Percentiles rank a stretch among this genome's conserved stretches.
phyloP scores from a whole-genome alignment of 2,888 invertebrate genomes.

The Margaritifera margaritifera region DNA sequence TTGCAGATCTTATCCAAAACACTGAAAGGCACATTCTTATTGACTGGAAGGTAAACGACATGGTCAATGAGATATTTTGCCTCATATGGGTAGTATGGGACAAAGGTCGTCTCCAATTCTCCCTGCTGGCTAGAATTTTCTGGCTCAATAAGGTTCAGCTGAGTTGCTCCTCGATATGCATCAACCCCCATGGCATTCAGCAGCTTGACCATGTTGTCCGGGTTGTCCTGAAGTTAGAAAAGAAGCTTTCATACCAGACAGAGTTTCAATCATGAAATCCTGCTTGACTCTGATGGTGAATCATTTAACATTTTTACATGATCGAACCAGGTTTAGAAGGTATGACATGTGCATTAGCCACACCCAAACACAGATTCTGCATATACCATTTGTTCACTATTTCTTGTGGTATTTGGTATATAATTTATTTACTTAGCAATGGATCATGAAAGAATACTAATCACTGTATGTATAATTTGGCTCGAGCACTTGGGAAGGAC shows the following conservation, averaged over 20 bases:
- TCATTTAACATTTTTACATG: too few relatives aligned
- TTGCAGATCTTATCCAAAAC: conserved; percentile 62
- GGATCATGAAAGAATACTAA: too few relatives aligned
- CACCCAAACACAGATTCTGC: too few relatives aligned
- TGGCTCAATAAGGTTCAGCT: conserved; percentile 69
- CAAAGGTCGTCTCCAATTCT: conserved; percentile 24
- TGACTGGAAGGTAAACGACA: conserved; percentile 72
- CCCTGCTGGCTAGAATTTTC: conserved; percentile 29
- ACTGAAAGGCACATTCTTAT: conserved; percentile 70
- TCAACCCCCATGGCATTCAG: conserved; percentile 69
- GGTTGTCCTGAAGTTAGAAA: conserved; percentile 61
- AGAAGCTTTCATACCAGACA: neutral
- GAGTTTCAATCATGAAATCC: neutral
- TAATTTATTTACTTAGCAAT: too few relatives aligned
- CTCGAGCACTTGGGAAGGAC: too few relatives aligned
- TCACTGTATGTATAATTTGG: too few relatives aligned
- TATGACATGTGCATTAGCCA: too few relatives aligned
- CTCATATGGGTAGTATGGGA: conserved; percentile 62
- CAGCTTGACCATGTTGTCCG: conserved; percentile 59
- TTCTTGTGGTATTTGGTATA: too few relatives aligned
- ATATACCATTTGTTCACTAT: too few relatives aligned
- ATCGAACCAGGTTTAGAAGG: too few relatives aligned
- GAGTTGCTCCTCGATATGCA: conserved; percentile 72
- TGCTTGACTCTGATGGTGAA: too few relatives aligned
- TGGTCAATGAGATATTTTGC: conserved; percentile 71